Conservation (phyloP, 2,113 vertebrate genomes). For the Cryptotis parvus region DNA sequence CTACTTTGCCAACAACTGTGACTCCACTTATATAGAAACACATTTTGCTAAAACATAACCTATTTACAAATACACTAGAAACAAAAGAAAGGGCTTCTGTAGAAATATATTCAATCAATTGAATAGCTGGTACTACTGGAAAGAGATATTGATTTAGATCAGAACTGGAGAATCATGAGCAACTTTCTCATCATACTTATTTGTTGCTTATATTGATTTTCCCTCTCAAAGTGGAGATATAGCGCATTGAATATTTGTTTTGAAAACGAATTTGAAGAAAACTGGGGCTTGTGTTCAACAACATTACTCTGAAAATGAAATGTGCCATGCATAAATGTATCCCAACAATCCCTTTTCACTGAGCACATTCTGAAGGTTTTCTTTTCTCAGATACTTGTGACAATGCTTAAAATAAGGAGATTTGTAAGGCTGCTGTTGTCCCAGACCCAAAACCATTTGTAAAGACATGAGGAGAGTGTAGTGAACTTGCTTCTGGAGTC, state of each 20-base stretch:
- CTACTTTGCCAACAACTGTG: constrained; percentile 22
- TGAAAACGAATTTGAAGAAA: background rate
- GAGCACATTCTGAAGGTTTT: background rate
- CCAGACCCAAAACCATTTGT: background rate
- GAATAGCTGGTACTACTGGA: background rate
- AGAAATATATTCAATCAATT: background rate
- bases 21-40: constrained; percentile 38
- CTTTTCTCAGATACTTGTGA: constrained; percentile 20
- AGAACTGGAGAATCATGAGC: background rate
- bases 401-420: background rate
- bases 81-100: background rate
- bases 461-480: background rate
- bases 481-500: constrained; percentile 61
- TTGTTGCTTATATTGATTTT: background rate
- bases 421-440: constrained; percentile 10
- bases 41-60: background rate
- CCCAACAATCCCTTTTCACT: background rate
- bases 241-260: background rate
- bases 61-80: background rate
- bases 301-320: background rate
- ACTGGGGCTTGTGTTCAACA: background rate
- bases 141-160: background rate
- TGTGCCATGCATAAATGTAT: background rate
- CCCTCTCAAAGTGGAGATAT: background rate
- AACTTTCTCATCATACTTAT: background rate